Evolutionary conservation across 2,797 vertebrate species (phyloP), one percentile per base, ranked within the genome.

Genomic region (Characodon lateralis): DNA sequence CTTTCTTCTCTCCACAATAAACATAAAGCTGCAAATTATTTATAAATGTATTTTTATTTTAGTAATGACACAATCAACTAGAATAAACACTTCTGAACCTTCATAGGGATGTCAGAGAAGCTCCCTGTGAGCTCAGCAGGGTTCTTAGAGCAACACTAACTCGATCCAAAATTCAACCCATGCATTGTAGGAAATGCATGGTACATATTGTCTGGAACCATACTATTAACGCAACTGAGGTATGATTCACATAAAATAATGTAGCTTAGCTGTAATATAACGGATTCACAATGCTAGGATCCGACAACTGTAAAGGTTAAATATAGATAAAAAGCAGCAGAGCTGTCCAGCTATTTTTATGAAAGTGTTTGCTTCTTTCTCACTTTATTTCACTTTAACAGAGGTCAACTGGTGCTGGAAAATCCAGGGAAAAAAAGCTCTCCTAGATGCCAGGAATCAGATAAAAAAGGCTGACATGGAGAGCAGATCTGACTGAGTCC

Each of bases 401-500:
- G 26, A 74, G 22, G 16, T 70, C 6, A 10, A 26, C 13, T 46
- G 8, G 16, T 71, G 22, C 53, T 78, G 76, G 72, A 85, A 80
- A 81, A 0, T 41, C 8, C 61, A 72, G 20, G 35, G 65, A 63
- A 22, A 71, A 43, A 78, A 9, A 46, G 8, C 22, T 85, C 39
- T 39, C 84, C 76, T 26, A 59, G n/a, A 69, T 18, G 43, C 56
- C 51, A 82, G 74, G 51, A 77, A 59, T 53, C 43, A 43, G 55
- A 73, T 43, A 26, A 43, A 59, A 77, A 26, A 55, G 0, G 24
- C 39, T 6, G 6, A 26, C n/a, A 65, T 59, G 51, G 22, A 56
- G 35, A 59, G 53, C 35, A 74, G 18, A 50, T 12, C 53, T 66
- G 55, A 43, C 18, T 31, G 5, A 26, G 5, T 71, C 26, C 26